Base-by-base conservation (phyloP, 2,113 vertebrate species). In the Corythaixoides concolor region DNA sequence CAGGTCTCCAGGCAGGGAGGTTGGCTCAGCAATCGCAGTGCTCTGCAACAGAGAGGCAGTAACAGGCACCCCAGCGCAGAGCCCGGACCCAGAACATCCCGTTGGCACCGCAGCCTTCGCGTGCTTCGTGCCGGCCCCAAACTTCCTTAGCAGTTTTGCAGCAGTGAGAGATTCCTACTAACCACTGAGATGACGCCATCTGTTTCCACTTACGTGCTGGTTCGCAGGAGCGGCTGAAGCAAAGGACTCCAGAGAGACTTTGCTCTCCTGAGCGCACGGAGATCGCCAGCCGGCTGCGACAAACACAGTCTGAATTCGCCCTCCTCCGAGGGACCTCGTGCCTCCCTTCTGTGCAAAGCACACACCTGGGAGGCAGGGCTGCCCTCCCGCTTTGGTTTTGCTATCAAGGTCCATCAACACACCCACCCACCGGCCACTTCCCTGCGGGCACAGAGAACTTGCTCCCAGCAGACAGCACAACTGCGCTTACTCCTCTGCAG, bases 91-190 rank as follows among this genome's bases (percentile, higher is more conserved):
- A 66, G 76, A 33, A 15, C 2, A 26, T 12, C 67, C 82, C 7
- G 1, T 9, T 72, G 74, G 88, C 39, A 15, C 67, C 74, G 64
- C 72, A 95, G 43, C 62, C 74, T 68, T 3, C 0, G 5, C 14
- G 9, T 72, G 70, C 78, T 68, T 78, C 41, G 5, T 49, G 28
- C 77, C 49, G 30, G 82, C 64, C 92, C 52, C 59, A 84, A 41
- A 75, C 77, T 56, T 79, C 85, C 75, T 89, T 56, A 95, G 81
- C 84, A 95, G 91, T 60, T 94, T 45, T 91, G 82, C 85, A 91
- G 62, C 82, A 86, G 59, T 21, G 78, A 90, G 80, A 87, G 63
- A 73, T 68, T 86, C 88, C 79, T 82, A 4, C 82, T n/a, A 62
- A 94, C 88, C 12, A 0, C 88, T 47, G 85, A 80, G 78, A 83